phyloP scores from a whole-genome alignment of 2,888 invertebrate genomes.

The Melinopterus prodromus region DNA sequence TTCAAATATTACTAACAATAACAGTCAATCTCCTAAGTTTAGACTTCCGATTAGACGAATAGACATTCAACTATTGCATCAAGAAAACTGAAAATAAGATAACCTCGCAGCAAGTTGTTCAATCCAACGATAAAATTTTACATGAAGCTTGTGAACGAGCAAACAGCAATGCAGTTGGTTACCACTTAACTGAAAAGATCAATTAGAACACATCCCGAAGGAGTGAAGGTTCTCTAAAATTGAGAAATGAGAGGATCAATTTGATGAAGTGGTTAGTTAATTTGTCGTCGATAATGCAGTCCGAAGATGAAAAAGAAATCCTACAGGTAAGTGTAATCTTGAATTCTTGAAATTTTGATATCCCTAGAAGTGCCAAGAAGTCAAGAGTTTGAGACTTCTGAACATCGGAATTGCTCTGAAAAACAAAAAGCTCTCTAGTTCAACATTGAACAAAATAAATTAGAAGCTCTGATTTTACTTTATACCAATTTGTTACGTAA shows the following conservation, averaged over 20 bases:
- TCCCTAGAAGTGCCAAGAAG: conserved; percentile 82
- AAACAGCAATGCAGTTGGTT: conserved; percentile 78
- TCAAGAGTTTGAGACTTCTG: conserved; percentile 87
- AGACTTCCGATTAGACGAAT: conserved; percentile 89
- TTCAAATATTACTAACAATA: no score
- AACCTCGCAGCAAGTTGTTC: conserved; percentile 79
- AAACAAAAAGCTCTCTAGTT: conserved; percentile 80
- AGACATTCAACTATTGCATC: conserved; percentile 83
- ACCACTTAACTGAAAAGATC: conserved; percentile 75
- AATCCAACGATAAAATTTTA: conserved; percentile 72
- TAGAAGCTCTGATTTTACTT: conserved; percentile 83
- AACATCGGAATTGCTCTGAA: conserved; percentile 80
- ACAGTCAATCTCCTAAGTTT: conserved; percentile 84
- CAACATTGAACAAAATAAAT: conserved; percentile 77
- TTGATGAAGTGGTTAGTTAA: conserved; percentile 85
- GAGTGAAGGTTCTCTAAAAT: conserved; percentile 90
- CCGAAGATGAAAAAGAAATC: conserved; percentile 86
- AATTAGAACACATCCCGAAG: conserved; percentile 86
- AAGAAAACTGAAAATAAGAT: conserved; percentile 92
- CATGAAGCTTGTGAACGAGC: conserved; percentile 74
- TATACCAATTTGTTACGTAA: conserved; percentile 93
- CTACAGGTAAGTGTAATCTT: conserved; percentile 85
- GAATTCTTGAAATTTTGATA: conserved; percentile 30
- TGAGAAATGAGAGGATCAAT: conserved; percentile 90
- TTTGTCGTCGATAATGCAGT: conserved; percentile 86